Evolutionary conservation across 2,113 vertebrate genomes (phyloP), one percentile per base, ranked within the genome.

Genomic region (Eulacestoma nigropectus): DNA sequence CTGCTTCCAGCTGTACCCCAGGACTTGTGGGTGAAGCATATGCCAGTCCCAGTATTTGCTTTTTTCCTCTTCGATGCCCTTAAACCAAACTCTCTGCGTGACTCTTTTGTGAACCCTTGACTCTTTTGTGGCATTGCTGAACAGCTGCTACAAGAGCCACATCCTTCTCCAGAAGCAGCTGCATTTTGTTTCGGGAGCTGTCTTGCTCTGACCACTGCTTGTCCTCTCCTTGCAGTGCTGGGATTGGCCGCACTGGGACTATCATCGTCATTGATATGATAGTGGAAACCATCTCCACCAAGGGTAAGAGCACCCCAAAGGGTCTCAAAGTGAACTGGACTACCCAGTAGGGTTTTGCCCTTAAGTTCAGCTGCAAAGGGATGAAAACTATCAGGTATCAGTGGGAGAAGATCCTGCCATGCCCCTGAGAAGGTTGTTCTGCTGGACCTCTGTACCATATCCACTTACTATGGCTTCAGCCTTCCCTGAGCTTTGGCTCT

Each of bases 251-350:
- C 46, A 99, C 99, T 1, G 99, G 99, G 42, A 99, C 99, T 46
- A 99, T 99, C 87, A 98, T 99, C 25, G 99, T 99, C 94, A 99
- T 99, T 6, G 99, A 99, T 95, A 99, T 99, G 99, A 98, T 99
- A 75, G 93, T 99, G 80, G 98, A 99, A 44, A 98, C 97, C 41
- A 99, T 99, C 92, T 97, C 98, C 69, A 97, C 96, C 76, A 98
- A 99, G 93, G 99, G 99, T 99, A 97, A 98, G 96, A 69, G 46
- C 44, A 75, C 32, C 26, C 49, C 69, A 42, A 11, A 41, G 37
- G 41, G 6, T 53, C 62, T 75, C 72, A 57, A 18, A 70, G 37
- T 42, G 10, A 72, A 53, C 20, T 75, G 29, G 32, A 13, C 39
- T 49, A 19, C 16, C 39, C 44, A 33, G n/a, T 3, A 63, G 47